Conservation (phyloP, 2,888 invertebrate species). For the Abrostola triplasia region DNA sequence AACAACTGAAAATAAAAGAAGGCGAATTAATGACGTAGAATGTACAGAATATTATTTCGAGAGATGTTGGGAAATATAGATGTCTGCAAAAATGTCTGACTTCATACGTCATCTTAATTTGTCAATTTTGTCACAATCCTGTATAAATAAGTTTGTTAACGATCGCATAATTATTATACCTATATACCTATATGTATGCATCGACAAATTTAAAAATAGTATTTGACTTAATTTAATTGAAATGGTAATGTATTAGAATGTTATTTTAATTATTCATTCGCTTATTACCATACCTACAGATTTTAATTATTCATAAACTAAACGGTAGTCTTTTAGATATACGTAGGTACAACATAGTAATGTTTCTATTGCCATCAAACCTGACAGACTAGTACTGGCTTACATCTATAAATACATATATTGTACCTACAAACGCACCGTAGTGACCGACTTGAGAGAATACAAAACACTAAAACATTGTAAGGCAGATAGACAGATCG, state of each 20-base stretch:
- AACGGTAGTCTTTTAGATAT: no score
- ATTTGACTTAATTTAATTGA: no score
- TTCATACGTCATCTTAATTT: neutral
- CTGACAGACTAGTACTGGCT: conserved; percentile 8
- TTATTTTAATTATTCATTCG: no score
- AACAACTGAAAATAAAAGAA: conserved; percentile 89
- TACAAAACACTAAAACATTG: conserved; percentile 38
- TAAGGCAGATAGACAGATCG: conserved; percentile 46
- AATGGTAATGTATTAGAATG: neutral
- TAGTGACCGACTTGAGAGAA: conserved; percentile 37
- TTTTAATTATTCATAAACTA: no score
- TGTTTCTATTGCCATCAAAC: neutral
- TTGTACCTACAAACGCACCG: conserved; percentile 23
- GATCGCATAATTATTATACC: no score
- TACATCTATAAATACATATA: conserved; percentile 28
- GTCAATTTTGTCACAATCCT: neutral
- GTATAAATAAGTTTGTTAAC: conserved; percentile 1
- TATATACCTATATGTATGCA: no score
- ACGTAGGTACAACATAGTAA: no score
- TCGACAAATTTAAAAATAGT: no score
- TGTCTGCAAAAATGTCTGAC: no score
- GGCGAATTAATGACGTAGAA: neutral
- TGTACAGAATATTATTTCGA: neutral
- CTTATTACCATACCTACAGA: no score
- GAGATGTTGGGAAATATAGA: no score